A percentile compares a stretch with the other conserved stretches of the same genome.
phyloP scores from a whole-genome alignment of 2,888 invertebrate species.

The Drosophila borborema region DNA sequence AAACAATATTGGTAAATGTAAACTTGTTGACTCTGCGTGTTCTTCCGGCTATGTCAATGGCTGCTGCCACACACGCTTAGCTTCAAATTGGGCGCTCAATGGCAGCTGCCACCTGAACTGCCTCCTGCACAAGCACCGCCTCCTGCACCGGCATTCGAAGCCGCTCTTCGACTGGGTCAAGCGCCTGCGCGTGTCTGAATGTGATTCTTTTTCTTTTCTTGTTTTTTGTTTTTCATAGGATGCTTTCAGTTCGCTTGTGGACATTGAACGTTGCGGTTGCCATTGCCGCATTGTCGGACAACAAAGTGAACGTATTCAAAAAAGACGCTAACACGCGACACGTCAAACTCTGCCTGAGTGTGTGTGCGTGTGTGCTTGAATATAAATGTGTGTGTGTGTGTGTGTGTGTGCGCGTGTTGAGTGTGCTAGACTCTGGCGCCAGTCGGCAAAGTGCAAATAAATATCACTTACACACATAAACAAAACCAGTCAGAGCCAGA shows the following conservation, averaged over 20 bases:
- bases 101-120: not conserved
- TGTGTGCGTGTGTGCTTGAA: not conserved
- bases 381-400: not conserved
- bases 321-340: conserved; percentile 30
- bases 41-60: conserved; percentile 16
- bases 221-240: conserved; percentile 12
- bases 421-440: conserved; percentile 56
- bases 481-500: conserved; percentile 26
- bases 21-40: conserved; percentile 37
- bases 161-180: conserved; percentile 36
- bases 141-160: conserved; percentile 12
- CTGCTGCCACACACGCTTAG: conserved; percentile 17
- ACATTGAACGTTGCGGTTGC: conserved; percentile 45
- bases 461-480: conserved; percentile 66
- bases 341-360: not conserved
- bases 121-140: not conserved
- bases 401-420: not conserved
- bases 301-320: conserved; percentile 8
- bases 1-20: conserved; percentile 4
- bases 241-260: conserved; percentile 54
- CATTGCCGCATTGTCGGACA: not conserved
- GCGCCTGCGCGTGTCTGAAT: conserved; percentile 55
- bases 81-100: conserved; percentile 22
- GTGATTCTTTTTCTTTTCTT: conserved; percentile 5
- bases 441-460: conserved; percentile 62